Base-by-base conservation (phyloP, 2,797 vertebrate species). In the Trematomus bernacchii region DNA sequence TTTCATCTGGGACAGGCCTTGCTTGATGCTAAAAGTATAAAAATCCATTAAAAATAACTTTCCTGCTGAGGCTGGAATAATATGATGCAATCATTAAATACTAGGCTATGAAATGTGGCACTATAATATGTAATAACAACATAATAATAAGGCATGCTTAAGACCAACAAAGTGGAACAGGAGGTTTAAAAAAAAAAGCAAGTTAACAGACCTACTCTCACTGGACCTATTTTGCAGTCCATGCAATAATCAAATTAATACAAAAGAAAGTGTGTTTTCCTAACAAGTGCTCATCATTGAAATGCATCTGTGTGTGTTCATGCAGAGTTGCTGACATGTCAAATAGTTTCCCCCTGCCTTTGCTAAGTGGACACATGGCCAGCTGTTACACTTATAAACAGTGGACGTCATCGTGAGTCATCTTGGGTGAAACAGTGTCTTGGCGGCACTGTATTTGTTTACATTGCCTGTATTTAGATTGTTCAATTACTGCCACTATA, bases 301-400 rank as follows among this genome's bases (percentile, higher is more conserved):
- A 51, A 52, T 57, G 8, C 23, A 50, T 50, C 59, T n/a, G 47
- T 43, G 16, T 15, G 50, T 12, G 13, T 37, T 33, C 21, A 37
- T 37, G 33, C 33, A 62, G 37, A 54, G 37, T 13, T 83, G 47
- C 74, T 72, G 72, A 77, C 82, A 50, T 43, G 51, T 64, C 66
- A 64, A 66, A 63, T 23, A 61, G 27, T 54, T 71, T 42, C 66
- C 33, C 21, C 19, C 59, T 60, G 69, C 55, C 67, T 79, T 68
- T 73, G 57, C 61, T 66, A 68, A 60, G 65, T 3, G 59, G 61
- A 77, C 87, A 83, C 85, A 87, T 79, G 83, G 79, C 70, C 74
- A 67, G 82, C 73, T 73, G 71, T 76, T 68, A 40, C 10, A 66
- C 44, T 72, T 87, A 87, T 93, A 92, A 93, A 91, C 92, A 93